Base-by-base conservation (phyloP, 1,140 invertebrate genomes). In the Eurosta solidaginis region DNA sequence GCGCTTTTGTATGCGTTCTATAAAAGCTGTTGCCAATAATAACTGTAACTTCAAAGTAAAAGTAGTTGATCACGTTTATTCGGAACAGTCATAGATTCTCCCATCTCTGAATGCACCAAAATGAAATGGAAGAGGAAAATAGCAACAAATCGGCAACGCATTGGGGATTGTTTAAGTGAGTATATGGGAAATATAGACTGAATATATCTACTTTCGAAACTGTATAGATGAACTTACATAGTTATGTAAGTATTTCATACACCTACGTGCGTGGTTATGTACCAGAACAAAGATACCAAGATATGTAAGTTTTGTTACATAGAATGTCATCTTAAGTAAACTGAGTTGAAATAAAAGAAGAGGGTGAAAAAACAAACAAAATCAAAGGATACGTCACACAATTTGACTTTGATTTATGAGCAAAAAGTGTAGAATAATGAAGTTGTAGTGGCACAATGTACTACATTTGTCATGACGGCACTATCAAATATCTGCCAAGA, bases 321-420 rank as follows among this genome's bases (percentile, higher is more conserved):
- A 10, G 25, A 10, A 27, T 49, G 25, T 33, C 45, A 75, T 75
- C 73, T 75, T 75, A 49, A 75, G 45, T 75, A 47, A 49, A 42
- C 20, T 47, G 25, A 75, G 22, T 45, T 33, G 45, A 75, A 45
- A 47, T 3, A n/a, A 12, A 47, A 45, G 45, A 49, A 74, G 9
- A 47, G 45, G 9, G 45, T 47, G 9, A 47, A 52, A 52, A 52
- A 52, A 52, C 49, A 54, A 54, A 68, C 12, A 47, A 68, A 68
- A 33, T 40, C 49, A 76, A 76, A 76, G 75, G 75, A 76, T 76
- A 52, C 47, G 52, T 76, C 75, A 52, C 75, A 52, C 75, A 33
- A 33, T 52, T 76, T 76, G 75, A 76, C 75, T 76, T 76, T 76
- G 75, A 76, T 76, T 76, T 76, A 76, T 76, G 47, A 76, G 33